phyloP scores from a whole-genome alignment of 2,888 invertebrate species.

The Rotaria sp. region DNA sequence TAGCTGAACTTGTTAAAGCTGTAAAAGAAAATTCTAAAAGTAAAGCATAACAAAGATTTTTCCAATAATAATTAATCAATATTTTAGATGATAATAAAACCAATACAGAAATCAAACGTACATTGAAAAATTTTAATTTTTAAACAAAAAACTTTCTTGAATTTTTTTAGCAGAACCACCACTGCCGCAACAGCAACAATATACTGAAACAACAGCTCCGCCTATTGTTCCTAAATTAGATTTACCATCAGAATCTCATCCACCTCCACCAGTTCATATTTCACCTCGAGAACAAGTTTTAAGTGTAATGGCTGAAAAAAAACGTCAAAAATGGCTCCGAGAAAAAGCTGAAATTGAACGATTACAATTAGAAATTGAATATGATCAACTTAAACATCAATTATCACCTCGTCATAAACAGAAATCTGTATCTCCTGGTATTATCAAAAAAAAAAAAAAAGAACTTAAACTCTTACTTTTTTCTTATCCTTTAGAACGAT shows the following conservation, averaged over 20 bases:
- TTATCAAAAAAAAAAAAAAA: not conserved
- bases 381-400: conserved; percentile 21
- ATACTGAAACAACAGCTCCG: not conserved
- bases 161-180: not conserved
- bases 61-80: not conserved
- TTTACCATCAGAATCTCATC: not conserved
- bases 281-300: not conserved
- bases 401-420: not conserved
- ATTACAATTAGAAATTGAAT: not conserved
- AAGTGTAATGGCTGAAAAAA: not conserved
- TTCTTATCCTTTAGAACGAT: not conserved
- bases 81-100: not conserved
- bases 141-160: not conserved
- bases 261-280: not conserved
- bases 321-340: conserved; percentile 15
- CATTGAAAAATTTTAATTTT: not conserved
- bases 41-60: not conserved
- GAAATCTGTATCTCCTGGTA: not conserved
- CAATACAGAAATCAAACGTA: not conserved
- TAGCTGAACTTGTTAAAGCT: conserved; percentile 1
- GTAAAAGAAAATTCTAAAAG: conserved; percentile 17
- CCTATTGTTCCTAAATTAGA: not conserved
- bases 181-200: not conserved
- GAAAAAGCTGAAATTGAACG: conserved; percentile 26
- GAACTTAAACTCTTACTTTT: not conserved